phyloP scores from a whole-genome alignment of 2,888 invertebrate species.

The Fragum sueziense region DNA sequence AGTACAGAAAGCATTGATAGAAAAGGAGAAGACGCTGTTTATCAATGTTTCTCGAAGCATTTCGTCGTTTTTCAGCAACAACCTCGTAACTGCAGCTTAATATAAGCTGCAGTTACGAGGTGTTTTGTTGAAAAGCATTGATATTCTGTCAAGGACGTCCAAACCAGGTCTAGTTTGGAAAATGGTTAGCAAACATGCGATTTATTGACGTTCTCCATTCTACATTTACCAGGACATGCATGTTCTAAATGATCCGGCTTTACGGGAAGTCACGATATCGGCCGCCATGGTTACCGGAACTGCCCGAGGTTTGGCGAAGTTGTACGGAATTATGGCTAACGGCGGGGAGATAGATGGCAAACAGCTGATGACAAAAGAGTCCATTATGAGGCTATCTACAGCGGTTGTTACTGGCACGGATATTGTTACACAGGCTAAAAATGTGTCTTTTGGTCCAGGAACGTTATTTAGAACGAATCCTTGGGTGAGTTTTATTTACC shows the following conservation, averaged over 20 bases:
- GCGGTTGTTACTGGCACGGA: constrained; percentile 38
- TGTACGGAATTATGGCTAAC: constrained; percentile 77
- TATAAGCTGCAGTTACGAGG: too few species aligned
- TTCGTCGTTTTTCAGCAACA: too few species aligned
- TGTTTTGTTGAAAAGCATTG: too few species aligned
- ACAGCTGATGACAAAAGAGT: constrained; percentile 48
- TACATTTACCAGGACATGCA: constrained; percentile 33
- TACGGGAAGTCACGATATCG: constrained; percentile 71
- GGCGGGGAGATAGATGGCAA: constrained; percentile 64
- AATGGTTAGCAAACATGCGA: neutral
- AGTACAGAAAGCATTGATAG: too few species aligned
- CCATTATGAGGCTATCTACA: constrained; percentile 22
- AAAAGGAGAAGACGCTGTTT: too few species aligned
- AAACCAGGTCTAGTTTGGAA: too few species aligned
- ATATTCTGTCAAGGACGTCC: too few species aligned
- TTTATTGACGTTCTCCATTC: neutral
- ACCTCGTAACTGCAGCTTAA: too few species aligned
- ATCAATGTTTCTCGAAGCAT: too few species aligned
- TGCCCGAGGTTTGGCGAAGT: constrained; percentile 76
- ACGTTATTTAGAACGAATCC: constrained; percentile 35
- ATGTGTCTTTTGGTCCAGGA: constrained; percentile 47
- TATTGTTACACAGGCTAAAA: constrained; percentile 29
- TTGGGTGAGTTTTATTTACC: constrained; percentile 34
- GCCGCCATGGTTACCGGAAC: constrained; percentile 76
- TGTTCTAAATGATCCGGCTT: constrained; percentile 70